These are phyloP conservation scores for Andrena fulva DNA, from an alignment of 2,888 invertebrate species.

Conservation along the genomic window DNA sequence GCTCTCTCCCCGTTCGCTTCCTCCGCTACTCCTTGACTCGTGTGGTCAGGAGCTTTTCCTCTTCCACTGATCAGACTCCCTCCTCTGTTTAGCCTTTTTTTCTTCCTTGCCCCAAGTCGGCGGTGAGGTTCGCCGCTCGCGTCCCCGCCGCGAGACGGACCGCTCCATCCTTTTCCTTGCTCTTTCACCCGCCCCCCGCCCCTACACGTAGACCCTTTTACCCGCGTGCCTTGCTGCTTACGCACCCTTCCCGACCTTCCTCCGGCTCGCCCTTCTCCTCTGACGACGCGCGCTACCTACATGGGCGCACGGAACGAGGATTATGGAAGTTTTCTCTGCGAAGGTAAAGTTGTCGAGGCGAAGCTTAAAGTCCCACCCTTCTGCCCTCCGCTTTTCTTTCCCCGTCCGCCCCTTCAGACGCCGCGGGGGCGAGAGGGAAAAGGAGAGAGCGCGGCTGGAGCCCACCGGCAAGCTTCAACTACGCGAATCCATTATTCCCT, in stretches of 20 bases:
- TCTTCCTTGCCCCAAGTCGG: constrained; percentile 2
- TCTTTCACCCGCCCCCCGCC: constrained; percentile 16
- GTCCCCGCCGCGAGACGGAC: constrained; percentile 29
- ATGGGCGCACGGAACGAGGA: constrained; percentile 66
- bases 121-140: constrained; percentile 23
- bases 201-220: constrained; percentile 41
- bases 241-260: constrained; percentile 52
- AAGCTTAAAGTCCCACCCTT: constrained; percentile 66
- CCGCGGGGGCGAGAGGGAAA: constrained; percentile 39
- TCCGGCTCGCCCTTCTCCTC: constrained; percentile 5
- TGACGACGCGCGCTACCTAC: constrained; percentile 53
- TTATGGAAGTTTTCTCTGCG: constrained; percentile 69
- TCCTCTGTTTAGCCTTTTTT: constrained; percentile 37
- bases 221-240: constrained; percentile 43
- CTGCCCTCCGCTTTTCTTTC: constrained; percentile 29
- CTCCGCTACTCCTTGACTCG: constrained; percentile 44
- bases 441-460: constrained; percentile 46
- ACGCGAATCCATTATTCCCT: constrained; percentile 64
- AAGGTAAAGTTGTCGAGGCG: constrained; percentile 68
- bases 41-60: constrained; percentile 54
- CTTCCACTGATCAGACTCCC: constrained; percentile 39
- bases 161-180: constrained; percentile 33
- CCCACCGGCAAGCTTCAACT: constrained; percentile 52
- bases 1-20: constrained; percentile 59
- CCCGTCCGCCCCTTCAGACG: constrained; percentile 35